Percentiles rank a stretch among this genome's conserved stretches.
These are phyloP conservation scores for Poecilia picta DNA, from an alignment of 2,797 vertebrate genomes.

Conservation along the genomic window DNA sequence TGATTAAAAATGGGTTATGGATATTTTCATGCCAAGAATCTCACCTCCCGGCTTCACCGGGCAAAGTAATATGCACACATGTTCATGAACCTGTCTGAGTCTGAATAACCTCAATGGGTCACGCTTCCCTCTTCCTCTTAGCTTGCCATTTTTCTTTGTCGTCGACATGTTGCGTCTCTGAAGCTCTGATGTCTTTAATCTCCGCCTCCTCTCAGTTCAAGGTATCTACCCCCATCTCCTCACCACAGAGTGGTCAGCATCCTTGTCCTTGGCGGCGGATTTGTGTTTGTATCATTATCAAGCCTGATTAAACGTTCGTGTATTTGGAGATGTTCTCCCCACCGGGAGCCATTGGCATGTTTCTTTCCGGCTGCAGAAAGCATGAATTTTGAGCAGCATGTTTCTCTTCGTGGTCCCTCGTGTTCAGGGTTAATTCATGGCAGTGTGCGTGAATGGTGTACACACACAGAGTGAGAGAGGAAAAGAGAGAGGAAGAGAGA, in stretches of 20 bases:
- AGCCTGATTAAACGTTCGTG: conserved; percentile 68
- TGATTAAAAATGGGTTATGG: conserved; percentile 64
- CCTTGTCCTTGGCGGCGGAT: conserved; percentile 65
- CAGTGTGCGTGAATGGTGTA: conserved; percentile 63
- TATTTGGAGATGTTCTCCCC: conserved; percentile 57
- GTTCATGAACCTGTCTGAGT: conserved; percentile 55
- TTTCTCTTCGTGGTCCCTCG: conserved; percentile 60
- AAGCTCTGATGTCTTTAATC: conserved; percentile 47
- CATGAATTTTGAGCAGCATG: conserved; percentile 70
- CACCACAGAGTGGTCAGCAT: conserved; percentile 45
- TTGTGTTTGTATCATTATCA: conserved; percentile 70
- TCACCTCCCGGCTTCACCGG: conserved; percentile 38
- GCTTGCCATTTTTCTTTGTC: conserved; percentile 37
- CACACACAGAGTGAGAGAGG: conserved; percentile 17
- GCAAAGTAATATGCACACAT: conserved; percentile 53
- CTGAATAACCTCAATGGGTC: background rate
- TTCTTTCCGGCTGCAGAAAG: conserved; percentile 50
- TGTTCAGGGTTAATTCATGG: conserved; percentile 76
- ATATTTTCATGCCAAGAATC: conserved; percentile 55
- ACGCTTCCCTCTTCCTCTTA: conserved; percentile 26
- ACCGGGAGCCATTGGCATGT: conserved; percentile 52
- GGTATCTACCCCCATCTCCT: conserved; percentile 43
- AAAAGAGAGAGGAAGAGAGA: background rate
- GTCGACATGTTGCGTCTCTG: conserved; percentile 38
- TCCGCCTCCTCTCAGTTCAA: conserved; percentile 49